Percentiles rank a stretch among this genome's conserved stretches.
Evolutionary conservation across 2,797 vertebrate genomes (phyloP).

Genomic region (Chelon auratus): DNA sequence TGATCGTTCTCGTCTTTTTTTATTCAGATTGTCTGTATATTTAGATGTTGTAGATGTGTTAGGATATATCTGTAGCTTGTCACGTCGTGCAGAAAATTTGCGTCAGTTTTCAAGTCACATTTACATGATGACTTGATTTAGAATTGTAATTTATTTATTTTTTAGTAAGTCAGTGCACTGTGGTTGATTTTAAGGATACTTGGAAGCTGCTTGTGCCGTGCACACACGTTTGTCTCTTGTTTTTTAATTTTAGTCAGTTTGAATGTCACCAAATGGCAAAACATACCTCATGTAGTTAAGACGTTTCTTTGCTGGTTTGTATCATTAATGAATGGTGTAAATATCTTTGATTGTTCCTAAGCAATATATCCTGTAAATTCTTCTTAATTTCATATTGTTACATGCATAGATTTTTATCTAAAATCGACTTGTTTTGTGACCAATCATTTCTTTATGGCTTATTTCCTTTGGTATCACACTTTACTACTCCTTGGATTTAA

Average conservation of each 20-base stretch:
- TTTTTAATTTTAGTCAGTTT: slow-evolving; percentile 59
- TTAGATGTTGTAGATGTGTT: slow-evolving; percentile 56
- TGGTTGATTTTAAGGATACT: slow-evolving; percentile 18
- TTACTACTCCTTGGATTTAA: slow-evolving; percentile 63
- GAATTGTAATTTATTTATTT: slow-evolving; percentile 37
- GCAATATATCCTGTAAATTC: slow-evolving; percentile 85
- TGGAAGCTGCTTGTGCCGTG: slow-evolving; percentile 53
- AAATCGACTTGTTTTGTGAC: slow-evolving; percentile 63
- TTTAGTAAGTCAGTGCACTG: slow-evolving; percentile 43
- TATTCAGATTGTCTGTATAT: slow-evolving; percentile 50
- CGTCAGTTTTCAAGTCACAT: slow-evolving; percentile 44
- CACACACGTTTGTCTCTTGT: slow-evolving; percentile 41
- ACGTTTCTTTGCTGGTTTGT: slow-evolving; percentile 69
- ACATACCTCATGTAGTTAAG: slow-evolving; percentile 86
- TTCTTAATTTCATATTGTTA: slow-evolving; percentile 75
- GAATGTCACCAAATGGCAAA: slow-evolving; percentile 73
- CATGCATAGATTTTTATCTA: slow-evolving; percentile 77
- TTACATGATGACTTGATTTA: slow-evolving; percentile 35
- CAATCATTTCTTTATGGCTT: slow-evolving; percentile 53
- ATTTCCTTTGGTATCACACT: slow-evolving; percentile 59
- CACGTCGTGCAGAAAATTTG: slow-evolving; percentile 51
- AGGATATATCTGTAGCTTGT: slow-evolving; percentile 73
- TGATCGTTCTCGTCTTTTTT: slow-evolving; percentile 49
- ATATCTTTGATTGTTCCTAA: slow-evolving; percentile 81
- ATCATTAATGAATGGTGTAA: slow-evolving; percentile 71